Evolutionary conservation across 2,113 vertebrate species (phyloP).

Genomic region (Planiliza haematocheilus): DNA sequence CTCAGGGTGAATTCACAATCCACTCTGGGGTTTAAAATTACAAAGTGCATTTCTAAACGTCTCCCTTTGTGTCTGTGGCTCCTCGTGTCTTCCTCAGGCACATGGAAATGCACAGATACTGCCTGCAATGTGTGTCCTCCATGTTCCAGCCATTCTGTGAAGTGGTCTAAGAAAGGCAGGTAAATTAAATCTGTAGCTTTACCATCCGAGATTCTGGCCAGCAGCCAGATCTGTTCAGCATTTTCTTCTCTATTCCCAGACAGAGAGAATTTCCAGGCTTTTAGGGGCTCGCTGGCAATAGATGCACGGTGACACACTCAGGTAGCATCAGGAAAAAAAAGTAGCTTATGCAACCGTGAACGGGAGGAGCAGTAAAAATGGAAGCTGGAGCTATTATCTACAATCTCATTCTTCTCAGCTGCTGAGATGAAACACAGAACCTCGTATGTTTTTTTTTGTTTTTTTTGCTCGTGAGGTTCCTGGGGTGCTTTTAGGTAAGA

Average conservation of each 20-base stretch:
- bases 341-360: slow-evolving; percentile 49
- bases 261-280: slow-evolving; percentile 61
- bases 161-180: slow-evolving; percentile 62
- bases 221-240: slow-evolving; percentile 62
- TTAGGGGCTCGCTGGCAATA: slow-evolving; percentile 29
- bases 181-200: slow-evolving; percentile 73
- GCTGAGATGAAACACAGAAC: slow-evolving; percentile 59
- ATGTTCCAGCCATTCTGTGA: slow-evolving; percentile 50
- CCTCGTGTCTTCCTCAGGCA: slow-evolving; percentile 31
- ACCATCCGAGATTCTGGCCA: slow-evolving; percentile 62
- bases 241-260: slow-evolving; percentile 63
- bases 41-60: slow-evolving; percentile 44
- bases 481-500: slow-evolving; percentile 62
- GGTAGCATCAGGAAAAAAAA: slow-evolving; percentile 34
- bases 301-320: slow-evolving; percentile 39
- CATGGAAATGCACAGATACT: slow-evolving; percentile 15
- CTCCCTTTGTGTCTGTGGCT: slow-evolving; percentile 5
- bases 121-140: slow-evolving; percentile 57
- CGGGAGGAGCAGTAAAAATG: slow-evolving; percentile 38
- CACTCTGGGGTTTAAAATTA: slow-evolving; percentile 30
- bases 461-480: slow-evolving; percentile 43
- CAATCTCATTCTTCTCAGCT: slow-evolving; percentile 57
- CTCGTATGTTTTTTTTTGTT: too few relatives aligned
- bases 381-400: slow-evolving; percentile 60
- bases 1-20: slow-evolving; percentile 33